Percentiles rank a stretch among this genome's conserved stretches.
These are phyloP conservation scores for Micoletzkya japonica DNA, from an alignment of 2,888 invertebrate genomes.

Conservation along the genomic window DNA sequence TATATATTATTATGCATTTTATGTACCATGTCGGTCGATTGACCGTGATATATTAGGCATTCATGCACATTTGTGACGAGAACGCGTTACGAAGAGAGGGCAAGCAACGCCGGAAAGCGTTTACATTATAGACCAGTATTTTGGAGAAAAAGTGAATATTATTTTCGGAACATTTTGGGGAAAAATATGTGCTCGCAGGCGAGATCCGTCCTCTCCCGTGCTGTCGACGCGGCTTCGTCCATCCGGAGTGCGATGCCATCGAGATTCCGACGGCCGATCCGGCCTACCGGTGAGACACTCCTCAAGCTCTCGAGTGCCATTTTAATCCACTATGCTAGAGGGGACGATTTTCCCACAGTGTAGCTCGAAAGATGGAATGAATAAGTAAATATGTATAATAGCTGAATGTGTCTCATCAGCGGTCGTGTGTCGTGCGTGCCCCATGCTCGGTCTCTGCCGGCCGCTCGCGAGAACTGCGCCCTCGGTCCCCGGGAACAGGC, in stretches of 20 bases:
- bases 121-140: background rate
- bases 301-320: too few species aligned
- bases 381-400: conserved; percentile 22
- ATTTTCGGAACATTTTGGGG: background rate
- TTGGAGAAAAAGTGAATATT: background rate
- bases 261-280: conserved; percentile 53
- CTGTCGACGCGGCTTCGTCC: conserved; percentile 53
- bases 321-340: background rate
- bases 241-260: conserved; percentile 60
- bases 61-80: too few species aligned
- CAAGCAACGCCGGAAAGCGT: background rate
- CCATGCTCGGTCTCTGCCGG: conserved; percentile 53
- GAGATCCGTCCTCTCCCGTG: conserved; percentile 49
- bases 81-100: background rate
- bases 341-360: background rate
- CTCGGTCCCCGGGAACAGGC: conserved; percentile 66
- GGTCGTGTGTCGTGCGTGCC: conserved; percentile 51
- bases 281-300: conserved; percentile 41
- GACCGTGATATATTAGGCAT: background rate
- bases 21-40: too few species aligned
- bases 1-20: too few species aligned
- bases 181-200: background rate
- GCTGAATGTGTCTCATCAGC: conserved; percentile 36
- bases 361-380: background rate
- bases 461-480: conserved; percentile 51